These are phyloP conservation scores for Gerris buenoi DNA, from an alignment of 1,140 invertebrate genomes.

Conservation along the genomic window DNA sequence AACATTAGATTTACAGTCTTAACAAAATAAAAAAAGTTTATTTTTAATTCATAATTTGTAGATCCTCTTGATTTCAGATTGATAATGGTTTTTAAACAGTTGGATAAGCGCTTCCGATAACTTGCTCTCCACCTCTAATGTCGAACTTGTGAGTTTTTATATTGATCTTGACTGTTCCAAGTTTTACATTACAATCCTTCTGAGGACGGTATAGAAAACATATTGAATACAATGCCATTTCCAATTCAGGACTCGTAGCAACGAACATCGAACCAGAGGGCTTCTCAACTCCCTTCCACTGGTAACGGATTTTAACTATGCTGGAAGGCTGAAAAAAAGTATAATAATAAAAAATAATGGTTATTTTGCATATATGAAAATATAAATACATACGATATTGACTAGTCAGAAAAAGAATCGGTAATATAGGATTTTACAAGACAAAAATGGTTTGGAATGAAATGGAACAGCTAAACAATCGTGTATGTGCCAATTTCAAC, in stretches of 20 bases:
- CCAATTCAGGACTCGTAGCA: conserved; percentile 82
- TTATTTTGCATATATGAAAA: too few species aligned
- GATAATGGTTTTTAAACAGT: not conserved
- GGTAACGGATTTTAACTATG: conserved; percentile 60
- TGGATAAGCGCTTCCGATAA: not conserved
- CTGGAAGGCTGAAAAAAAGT: conserved; percentile 41
- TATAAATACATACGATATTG: too few species aligned
- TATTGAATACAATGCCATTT: conserved; percentile 77
- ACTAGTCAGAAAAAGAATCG: too few species aligned
- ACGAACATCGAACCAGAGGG: conserved; percentile 67
- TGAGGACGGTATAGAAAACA: conserved; percentile 61
- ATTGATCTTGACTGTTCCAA: conserved; percentile 49
- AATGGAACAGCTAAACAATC: too few species aligned
- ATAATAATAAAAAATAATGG: too few species aligned
- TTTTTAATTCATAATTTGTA: not conserved
- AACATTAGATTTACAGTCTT: not conserved
- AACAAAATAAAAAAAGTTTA: not conserved
- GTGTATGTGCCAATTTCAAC: too few species aligned
- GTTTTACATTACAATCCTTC: conserved; percentile 49
- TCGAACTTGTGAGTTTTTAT: conserved; percentile 55
- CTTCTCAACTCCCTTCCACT: conserved; percentile 56
- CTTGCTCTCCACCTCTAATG: conserved; percentile 37
- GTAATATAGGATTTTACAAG: too few species aligned
- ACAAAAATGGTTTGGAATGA: too few species aligned
- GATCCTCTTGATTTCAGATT: not conserved